Percentiles rank a stretch among this genome's conserved stretches.
Conservation (phyloP, 2,113 vertebrate species). For the Athene noctua region DNA sequence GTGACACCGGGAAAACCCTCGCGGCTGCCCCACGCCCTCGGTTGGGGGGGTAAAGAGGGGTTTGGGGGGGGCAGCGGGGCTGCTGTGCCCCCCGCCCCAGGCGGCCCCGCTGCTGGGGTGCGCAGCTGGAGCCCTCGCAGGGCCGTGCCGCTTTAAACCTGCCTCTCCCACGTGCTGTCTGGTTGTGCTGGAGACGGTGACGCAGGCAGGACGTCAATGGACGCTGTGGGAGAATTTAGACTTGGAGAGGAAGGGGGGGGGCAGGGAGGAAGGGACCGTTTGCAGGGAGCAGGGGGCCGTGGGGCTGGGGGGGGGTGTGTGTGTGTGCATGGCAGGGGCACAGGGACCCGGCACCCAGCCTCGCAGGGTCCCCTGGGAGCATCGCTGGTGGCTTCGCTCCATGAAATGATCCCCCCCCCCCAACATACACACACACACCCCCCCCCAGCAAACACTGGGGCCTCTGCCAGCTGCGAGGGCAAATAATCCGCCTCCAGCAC, state of each 20-base stretch:
- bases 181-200: conserved; percentile 79
- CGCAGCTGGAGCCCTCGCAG: conserved; percentile 25
- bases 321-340: neutral
- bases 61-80: neutral
- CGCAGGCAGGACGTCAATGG: conserved; percentile 80
- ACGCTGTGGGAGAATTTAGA: conserved; percentile 75
- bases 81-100: neutral
- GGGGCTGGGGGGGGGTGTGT: neutral
- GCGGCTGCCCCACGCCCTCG: fast-evolving
- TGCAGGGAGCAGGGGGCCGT: neutral
- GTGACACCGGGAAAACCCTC: neutral
- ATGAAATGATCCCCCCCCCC: fast-evolving
- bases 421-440: no score
- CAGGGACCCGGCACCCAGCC: neutral
- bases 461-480: neutral
- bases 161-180: conserved; percentile 77
- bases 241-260: conserved; percentile 40
- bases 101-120: neutral
- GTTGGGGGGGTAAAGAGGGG: fast-evolving
- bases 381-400: neutral
- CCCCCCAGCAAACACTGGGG: neutral
- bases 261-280: conserved; percentile 27
- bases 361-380: neutral
- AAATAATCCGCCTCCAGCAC: neutral
- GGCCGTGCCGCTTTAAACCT: conserved; percentile 71